Base-by-base conservation (phyloP, 2,888 invertebrate species). In the Machimus atricapillus region DNA sequence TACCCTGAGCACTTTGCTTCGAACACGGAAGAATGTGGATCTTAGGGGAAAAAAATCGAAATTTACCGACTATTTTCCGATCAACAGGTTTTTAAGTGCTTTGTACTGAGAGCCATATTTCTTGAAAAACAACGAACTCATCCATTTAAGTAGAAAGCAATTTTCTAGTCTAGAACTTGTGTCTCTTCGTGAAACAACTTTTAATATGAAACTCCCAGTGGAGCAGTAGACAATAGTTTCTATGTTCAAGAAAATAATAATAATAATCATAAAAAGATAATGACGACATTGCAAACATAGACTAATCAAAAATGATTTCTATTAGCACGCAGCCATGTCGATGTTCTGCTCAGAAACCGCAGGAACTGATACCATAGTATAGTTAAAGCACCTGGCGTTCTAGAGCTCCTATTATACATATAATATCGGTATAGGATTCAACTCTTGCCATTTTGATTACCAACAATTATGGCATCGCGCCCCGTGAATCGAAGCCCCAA, bases 81-180 rank as follows among this genome's bases (percentile, higher is more conserved):
- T 79, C 79, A 79, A 79, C 46, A 79, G 79, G 52, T 52, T 52
- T 46, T 79, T 79, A 79, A 79, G 52, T 46, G 31, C 56, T 79
- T 14, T 79, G 52, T 27, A 79, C 23, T 16, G 8, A 46, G 31
- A 52, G 52, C 27, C 31, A 66, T 66, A 66, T 23, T 66, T 9
- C 12, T 23, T 66, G 66, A 12, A 66, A 66, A 27, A 12, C 66
- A 66, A 12, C 66, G 14, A 12, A 23, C 6, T 66, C 3, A 23
- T 66, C 66, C 66, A 27, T 66, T 66, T 23, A 19, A 66, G 66
- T 8, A 66, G 66, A 23, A 66, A 66, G 27, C 27, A 27, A 66
- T 66, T 23, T 66, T 66, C 23, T 23, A 66, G 66, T 12, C 43
- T 19, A 66, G 19, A 66, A 23, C 66, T 23, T 4, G 14, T 66